Evolutionary conservation across 2,797 vertebrate genomes (phyloP).

Genomic region (Hydrolagus colliei): DNA sequence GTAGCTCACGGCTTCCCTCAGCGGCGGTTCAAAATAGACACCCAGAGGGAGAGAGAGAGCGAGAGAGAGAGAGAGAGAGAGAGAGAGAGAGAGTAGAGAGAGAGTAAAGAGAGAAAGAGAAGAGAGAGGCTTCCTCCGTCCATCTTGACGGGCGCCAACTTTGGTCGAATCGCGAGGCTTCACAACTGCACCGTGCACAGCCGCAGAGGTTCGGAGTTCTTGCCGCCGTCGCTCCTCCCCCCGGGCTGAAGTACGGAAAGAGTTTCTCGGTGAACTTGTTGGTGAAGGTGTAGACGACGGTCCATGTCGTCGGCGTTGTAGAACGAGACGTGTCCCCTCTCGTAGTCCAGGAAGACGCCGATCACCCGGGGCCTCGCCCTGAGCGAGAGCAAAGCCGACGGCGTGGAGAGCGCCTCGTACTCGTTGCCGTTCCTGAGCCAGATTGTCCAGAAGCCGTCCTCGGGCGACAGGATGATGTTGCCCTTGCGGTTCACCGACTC

Average conservation of each 20-base stretch:
- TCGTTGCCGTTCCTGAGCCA: background rate
- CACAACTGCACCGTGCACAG: background rate
- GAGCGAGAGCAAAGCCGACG: background rate
- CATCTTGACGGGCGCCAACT: background rate
- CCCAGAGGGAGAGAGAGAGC: background rate
- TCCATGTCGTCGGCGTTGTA: conserved; percentile 30
- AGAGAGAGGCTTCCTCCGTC: background rate
- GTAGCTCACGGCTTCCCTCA: no score
- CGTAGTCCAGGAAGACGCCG: conserved; percentile 28
- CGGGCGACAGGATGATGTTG: conserved; percentile 18
- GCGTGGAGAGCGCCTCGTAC: conserved; percentile 11
- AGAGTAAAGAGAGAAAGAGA: no score
- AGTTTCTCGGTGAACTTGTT: conserved; percentile 21
- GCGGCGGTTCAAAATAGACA: conserved; percentile 10
- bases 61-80: background rate
- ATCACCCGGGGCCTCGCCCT: background rate
- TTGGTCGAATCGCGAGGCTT: background rate
- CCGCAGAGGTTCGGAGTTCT: background rate
- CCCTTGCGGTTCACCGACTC: conserved; percentile 28
- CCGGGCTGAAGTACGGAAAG: conserved; percentile 16
- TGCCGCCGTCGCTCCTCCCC: background rate
- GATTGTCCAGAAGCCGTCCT: conserved; percentile 26
- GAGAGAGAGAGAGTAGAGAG: no score
- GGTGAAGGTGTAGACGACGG: conserved; percentile 31
- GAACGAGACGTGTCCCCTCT: conserved; percentile 7